Conservation (phyloP, 2,888 invertebrate species). For the Pristionchus arcanus region DNA sequence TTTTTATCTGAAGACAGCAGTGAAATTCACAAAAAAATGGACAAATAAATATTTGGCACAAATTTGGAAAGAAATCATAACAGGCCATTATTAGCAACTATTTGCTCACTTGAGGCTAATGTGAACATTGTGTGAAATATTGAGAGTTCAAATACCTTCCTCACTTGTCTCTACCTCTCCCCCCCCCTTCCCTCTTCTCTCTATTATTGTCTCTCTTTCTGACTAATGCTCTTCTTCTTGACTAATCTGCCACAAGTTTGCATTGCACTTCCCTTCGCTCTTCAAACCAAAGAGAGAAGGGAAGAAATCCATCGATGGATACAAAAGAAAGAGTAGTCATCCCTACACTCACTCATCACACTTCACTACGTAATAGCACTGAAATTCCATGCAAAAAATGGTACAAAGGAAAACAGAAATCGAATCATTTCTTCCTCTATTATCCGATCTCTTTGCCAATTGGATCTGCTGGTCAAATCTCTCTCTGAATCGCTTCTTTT, state of each 20-base stretch:
- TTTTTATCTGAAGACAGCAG: background rate
- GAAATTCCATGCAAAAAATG: background rate
- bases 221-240: slow-evolving; percentile 41
- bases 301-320: slow-evolving; percentile 19
- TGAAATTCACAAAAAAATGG: background rate
- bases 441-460: background rate
- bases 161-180: too few relatives aligned
- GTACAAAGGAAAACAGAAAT: background rate
- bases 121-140: background rate
- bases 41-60: background rate
- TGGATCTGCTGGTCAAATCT: slow-evolving; percentile 8
- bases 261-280: slow-evolving; percentile 12
- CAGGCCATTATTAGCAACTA: background rate
- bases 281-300: background rate
- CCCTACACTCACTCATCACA: background rate
- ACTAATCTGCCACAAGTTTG: slow-evolving; percentile 45
- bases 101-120: background rate
- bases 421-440: background rate
- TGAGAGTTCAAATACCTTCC: background rate
- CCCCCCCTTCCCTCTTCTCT: slow-evolving; percentile 5
- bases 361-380: background rate
- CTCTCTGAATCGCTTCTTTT: background rate
- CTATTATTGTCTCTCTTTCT: slow-evolving; percentile 22
- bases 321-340: background rate
- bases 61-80: background rate